These are phyloP conservation scores for Anoura caudifer DNA, from an alignment of 2,113 vertebrate species.

Conservation along the genomic window DNA sequence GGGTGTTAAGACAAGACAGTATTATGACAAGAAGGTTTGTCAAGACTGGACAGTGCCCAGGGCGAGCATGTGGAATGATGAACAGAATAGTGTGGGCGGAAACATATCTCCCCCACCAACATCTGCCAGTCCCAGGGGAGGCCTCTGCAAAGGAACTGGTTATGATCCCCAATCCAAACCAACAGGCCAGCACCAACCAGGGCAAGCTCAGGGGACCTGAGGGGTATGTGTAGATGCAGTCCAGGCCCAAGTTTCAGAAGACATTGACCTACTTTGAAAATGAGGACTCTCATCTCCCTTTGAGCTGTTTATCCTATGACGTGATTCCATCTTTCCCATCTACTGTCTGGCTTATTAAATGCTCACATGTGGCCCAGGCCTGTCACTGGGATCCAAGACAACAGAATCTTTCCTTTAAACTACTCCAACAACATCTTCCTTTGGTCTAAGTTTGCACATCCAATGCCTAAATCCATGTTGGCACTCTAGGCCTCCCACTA, in stretches of 20 bases:
- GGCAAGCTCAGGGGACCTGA: not conserved
- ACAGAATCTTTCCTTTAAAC: slow-evolving; percentile 27
- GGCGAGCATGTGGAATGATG: not conserved
- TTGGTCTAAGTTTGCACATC: not conserved
- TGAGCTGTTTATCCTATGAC: not conserved
- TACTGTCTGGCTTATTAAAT: not conserved
- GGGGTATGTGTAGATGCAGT: not conserved
- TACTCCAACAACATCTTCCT: not conserved
- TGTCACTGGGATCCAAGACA: not conserved
- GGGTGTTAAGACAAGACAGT: not conserved
- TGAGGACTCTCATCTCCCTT: not conserved
- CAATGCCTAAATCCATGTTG: not conserved
- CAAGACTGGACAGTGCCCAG: not conserved
- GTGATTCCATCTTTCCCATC: not conserved
- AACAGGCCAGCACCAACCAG: not conserved
- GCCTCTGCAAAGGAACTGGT: not conserved
- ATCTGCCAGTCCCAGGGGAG: not conserved
- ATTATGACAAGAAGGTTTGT: not conserved
- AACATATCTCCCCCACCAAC: not conserved
- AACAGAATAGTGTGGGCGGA: not conserved
- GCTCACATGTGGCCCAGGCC: not conserved
- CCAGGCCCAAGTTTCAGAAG: not conserved
- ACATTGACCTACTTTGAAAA: not conserved
- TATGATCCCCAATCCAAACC: not conserved
- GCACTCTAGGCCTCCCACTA: slow-evolving; percentile 6